Evolutionary conservation across 2,797 vertebrate species (phyloP).

Genomic region (Mus caroli): DNA sequence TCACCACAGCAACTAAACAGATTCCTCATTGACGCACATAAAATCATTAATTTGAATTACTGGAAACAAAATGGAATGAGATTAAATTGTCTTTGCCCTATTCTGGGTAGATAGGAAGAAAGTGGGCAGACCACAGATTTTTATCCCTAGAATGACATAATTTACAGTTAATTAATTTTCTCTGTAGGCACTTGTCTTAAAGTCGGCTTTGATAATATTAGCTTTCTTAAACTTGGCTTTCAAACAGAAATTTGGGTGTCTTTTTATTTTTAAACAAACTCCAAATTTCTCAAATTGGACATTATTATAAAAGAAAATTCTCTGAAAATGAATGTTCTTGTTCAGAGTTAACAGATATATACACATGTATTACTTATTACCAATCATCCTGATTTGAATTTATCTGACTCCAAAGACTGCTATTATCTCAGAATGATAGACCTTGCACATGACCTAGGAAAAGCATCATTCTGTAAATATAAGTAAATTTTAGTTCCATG

Average conservation of each 20-base stretch:
- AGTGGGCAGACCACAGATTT: not conserved
- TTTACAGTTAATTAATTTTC: not conserved
- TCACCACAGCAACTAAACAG: not conserved
- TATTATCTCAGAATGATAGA: not conserved
- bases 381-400: not conserved
- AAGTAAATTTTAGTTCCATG: not conserved
- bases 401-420: not conserved
- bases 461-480: not conserved
- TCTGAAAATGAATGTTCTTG: not conserved
- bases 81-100: not conserved
- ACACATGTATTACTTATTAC: not conserved
- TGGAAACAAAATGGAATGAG: not conserved
- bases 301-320: not conserved
- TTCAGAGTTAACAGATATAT: not conserved
- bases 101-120: not conserved
- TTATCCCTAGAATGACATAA: not conserved
- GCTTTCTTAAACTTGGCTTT: not conserved
- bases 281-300: not conserved
- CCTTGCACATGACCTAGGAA: not conserved
- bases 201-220: constrained; percentile 12
- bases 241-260: not conserved
- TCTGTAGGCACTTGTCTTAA: not conserved
- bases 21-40: not conserved
- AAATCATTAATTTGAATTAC: not conserved
- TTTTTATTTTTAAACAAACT: not conserved